Conservation (phyloP, 2,888 invertebrate genomes). For the Eurytoma californica region DNA sequence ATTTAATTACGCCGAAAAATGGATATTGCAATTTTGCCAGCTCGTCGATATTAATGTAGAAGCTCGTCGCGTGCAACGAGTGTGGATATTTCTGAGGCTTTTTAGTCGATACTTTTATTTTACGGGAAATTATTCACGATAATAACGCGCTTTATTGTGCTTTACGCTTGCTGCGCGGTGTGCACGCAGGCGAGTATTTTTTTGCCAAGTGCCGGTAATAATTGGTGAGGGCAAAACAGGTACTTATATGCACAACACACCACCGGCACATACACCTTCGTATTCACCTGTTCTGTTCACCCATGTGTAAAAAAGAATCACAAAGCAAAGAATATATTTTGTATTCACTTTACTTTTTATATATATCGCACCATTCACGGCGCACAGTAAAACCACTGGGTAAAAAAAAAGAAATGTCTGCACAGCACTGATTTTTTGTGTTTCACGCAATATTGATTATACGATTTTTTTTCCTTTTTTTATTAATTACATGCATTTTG, state of each 20-base stretch:
- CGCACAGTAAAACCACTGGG: conserved; percentile 31
- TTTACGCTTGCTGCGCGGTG: too few relatives aligned
- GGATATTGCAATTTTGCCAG: too few relatives aligned
- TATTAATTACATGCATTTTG: conserved; percentile 1
- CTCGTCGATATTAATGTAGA: too few relatives aligned
- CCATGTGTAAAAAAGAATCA: conserved; percentile 15
- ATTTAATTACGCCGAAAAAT: too few relatives aligned
- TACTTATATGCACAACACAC: conserved; percentile 46
- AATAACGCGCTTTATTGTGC: background rate
- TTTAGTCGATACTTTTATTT: background rate
- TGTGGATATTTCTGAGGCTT: background rate
- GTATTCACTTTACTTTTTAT: conserved; percentile 8
- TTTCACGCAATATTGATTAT: conserved; percentile 47
- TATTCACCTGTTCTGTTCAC: conserved; percentile 36
- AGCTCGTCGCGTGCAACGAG: background rate
- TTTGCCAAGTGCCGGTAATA: conserved; percentile 47
- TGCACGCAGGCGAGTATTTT: background rate
- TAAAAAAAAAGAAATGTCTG: conserved; percentile 62
- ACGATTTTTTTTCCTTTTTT: conserved; percentile 45
- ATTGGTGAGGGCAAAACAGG: conserved; percentile 44
- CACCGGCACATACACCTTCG: conserved; percentile 47
- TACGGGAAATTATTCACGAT: background rate
- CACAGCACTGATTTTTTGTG: conserved; percentile 67
- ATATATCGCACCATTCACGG: conserved; percentile 20
- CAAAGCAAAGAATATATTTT: conserved; percentile 5